A percentile compares a stretch with the other conserved stretches of the same genome.
These are phyloP conservation scores for Chlorospingus semifuscus DNA, from an alignment of 2,797 vertebrate genomes.

Conservation along the genomic window DNA sequence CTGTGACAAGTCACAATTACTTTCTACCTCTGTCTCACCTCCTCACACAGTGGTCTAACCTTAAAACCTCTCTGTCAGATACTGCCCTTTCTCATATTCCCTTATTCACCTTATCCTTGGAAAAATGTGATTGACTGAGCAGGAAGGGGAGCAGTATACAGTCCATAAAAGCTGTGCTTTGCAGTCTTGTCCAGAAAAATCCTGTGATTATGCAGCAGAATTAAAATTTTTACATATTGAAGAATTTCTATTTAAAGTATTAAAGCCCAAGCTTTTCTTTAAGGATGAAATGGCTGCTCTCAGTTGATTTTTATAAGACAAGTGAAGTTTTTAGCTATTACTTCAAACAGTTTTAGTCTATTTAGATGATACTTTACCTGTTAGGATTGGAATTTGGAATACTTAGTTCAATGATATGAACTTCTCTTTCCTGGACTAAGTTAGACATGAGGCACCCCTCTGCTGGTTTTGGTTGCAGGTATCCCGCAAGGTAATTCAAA, in stretches of 20 bases:
- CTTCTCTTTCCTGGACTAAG: slow-evolving; percentile 79
- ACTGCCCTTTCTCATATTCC: not conserved
- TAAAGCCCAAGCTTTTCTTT: not conserved
- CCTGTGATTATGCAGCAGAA: not conserved
- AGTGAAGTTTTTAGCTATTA: not conserved
- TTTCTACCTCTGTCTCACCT: not conserved
- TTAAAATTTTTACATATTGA: not conserved
- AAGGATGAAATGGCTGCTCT: not conserved
- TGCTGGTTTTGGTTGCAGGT: slow-evolving; percentile 86
- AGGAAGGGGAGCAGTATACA: not conserved
- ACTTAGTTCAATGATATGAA: slow-evolving; percentile 93
- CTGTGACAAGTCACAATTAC: not conserved
- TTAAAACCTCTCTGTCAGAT: not conserved
- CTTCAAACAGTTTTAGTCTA: not conserved
- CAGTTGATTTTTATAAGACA: not conserved
- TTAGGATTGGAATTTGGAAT: slow-evolving; percentile 89
- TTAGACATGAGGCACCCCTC: slow-evolving; percentile 86
- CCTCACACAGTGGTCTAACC: not conserved
- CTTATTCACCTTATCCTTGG: not conserved
- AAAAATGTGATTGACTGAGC: not conserved
- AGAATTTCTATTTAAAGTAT: not conserved
- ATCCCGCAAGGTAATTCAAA: slow-evolving; percentile 95
- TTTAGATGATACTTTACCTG: slow-evolving; percentile 67
- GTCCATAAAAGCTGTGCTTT: not conserved
- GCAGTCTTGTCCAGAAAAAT: not conserved